phyloP scores from a whole-genome alignment of 2,888 invertebrate genomes.

The Lymantria monacha region DNA sequence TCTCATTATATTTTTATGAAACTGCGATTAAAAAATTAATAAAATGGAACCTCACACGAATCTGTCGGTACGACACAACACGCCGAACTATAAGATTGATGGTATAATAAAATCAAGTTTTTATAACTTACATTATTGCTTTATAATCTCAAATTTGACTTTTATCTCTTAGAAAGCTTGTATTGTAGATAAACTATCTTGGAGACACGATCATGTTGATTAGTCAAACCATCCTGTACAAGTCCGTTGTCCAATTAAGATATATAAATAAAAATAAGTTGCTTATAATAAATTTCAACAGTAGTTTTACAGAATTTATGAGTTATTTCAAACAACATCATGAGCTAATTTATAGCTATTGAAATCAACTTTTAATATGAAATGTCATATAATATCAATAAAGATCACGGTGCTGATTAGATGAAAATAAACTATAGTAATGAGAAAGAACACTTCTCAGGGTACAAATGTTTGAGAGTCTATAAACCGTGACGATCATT shows the following conservation, averaged over 20 bases:
- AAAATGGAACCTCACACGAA: conserved; percentile 59
- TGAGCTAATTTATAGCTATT: conserved; percentile 43
- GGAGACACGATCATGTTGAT: conserved; percentile 70
- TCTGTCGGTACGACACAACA: conserved; percentile 41
- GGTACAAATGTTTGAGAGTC: conserved; percentile 10
- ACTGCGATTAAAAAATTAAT: conserved; percentile 28
- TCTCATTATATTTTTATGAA: conserved; percentile 10
- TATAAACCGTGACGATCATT: conserved; percentile 29
- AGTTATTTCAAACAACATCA: conserved; percentile 42
- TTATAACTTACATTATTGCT: conserved; percentile 71
- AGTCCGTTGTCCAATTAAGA: conserved; percentile 51
- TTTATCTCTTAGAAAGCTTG: conserved; percentile 76
- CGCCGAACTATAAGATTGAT: conserved; percentile 73
- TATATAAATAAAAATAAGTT: conserved; percentile 52
- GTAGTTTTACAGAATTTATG: conserved; percentile 43
- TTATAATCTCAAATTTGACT: conserved; percentile 74
- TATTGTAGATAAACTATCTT: conserved; percentile 69
- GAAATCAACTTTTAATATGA: conserved; percentile 32
- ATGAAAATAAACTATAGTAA: conserved; percentile 28
- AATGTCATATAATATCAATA: conserved; percentile 35
- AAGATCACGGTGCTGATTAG: conserved; percentile 32
- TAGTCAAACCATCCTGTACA: conserved; percentile 48
- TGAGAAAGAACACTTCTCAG: conserved; percentile 18
- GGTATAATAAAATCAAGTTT: conserved; percentile 73
- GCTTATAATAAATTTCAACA: conserved; percentile 38